Conservation (phyloP, 2,888 invertebrate genomes). For the Theretra japonica region DNA sequence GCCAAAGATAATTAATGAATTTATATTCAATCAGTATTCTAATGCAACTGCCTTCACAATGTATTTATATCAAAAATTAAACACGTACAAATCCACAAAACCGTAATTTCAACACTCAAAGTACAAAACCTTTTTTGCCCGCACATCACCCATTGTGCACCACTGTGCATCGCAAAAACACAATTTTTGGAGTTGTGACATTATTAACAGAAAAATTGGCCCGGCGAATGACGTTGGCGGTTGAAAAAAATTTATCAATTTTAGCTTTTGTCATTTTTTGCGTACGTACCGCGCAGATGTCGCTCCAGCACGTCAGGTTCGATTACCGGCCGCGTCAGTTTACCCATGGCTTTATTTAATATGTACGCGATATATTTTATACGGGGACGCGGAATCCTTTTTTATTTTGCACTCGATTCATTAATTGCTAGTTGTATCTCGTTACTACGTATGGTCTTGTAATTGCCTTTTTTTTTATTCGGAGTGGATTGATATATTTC, state of each 20-base stretch:
- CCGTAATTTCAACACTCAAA: conserved; percentile 53
- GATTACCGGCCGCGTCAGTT: conserved; percentile 74
- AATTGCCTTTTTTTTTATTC: not conserved
- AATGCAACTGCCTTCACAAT: not conserved
- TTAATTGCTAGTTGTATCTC: conserved; percentile 41
- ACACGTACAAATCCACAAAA: conserved; percentile 52
- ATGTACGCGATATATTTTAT: conserved; percentile 68
- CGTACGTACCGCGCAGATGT: conserved; percentile 70
- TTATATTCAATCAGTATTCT: not conserved
- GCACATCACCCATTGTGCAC: conserved; percentile 54
- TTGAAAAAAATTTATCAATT: conserved; percentile 61
- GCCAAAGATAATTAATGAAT: not conserved
- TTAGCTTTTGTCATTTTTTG: conserved; percentile 72
- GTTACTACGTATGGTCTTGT: not conserved
- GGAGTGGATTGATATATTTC: not conserved
- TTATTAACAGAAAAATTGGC: conserved; percentile 79
- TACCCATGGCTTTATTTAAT: conserved; percentile 75
- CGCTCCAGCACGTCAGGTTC: conserved; percentile 66
- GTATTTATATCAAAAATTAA: conserved; percentile 37
- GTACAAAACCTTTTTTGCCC: conserved; percentile 51
- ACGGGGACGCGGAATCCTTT: conserved; percentile 49
- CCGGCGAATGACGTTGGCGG: conserved; percentile 50
- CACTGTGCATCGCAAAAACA: conserved; percentile 58
- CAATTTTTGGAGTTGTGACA: conserved; percentile 71
- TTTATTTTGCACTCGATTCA: conserved; percentile 51